A percentile compares a stretch with the other conserved stretches of the same genome.
Conservation (phyloP, 2,113 vertebrate species). For the Passer montanus region DNA sequence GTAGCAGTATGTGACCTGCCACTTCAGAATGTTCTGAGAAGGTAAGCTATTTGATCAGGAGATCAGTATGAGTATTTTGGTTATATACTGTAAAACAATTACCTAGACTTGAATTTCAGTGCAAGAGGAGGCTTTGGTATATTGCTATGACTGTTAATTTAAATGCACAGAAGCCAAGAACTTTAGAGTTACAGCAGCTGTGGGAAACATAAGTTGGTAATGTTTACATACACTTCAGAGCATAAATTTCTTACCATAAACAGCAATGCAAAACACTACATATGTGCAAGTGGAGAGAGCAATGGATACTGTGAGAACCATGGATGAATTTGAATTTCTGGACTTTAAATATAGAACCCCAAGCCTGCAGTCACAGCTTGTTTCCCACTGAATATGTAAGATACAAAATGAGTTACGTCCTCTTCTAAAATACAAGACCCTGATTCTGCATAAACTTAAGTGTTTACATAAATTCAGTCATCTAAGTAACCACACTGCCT, state of each 20-base stretch:
- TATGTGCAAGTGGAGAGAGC: conserved; percentile 33
- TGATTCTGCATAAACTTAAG: conserved; percentile 9
- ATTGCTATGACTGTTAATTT: background rate
- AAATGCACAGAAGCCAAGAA: conserved; percentile 5
- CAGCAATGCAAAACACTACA: background rate
- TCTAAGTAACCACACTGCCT: background rate
- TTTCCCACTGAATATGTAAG: background rate
- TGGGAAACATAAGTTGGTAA: conserved; percentile 19
- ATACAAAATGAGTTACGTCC: background rate
- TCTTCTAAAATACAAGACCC: background rate
- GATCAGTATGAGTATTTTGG: background rate
- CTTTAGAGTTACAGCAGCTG: conserved; percentile 25
- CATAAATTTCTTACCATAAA: conserved; percentile 47
- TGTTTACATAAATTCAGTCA: background rate
- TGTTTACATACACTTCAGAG: conserved; percentile 1
- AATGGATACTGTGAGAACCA: conserved; percentile 32
- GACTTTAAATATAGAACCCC: conserved; percentile 22
- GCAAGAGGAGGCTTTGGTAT: background rate
- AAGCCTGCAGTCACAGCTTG: background rate
- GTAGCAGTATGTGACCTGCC: background rate
- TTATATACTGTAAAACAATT: background rate
- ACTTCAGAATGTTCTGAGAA: background rate
- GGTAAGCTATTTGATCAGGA: background rate
- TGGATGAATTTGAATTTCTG: conserved; percentile 56
- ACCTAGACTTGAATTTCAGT: conserved; percentile 16